Percentiles rank a stretch among this genome's conserved stretches.
Conservation (phyloP, 2,888 invertebrate species). For the Melanotus villosus region DNA sequence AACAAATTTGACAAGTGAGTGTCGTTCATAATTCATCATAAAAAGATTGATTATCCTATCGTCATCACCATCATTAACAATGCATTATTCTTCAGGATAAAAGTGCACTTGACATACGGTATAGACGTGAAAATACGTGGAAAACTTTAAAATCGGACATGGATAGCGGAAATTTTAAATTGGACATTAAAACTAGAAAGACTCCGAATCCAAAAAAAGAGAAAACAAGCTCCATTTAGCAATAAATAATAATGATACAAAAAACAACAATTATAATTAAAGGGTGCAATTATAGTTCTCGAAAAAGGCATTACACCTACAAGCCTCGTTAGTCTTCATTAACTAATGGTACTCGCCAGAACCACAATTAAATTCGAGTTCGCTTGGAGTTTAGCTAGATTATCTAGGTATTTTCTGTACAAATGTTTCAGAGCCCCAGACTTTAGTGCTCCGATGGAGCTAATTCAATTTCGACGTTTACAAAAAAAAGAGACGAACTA, state of each 20-base stretch:
- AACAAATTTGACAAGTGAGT: slow-evolving; percentile 31
- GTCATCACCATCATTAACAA: slow-evolving; percentile 30
- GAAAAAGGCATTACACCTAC: slow-evolving; percentile 11
- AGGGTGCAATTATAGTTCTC: background rate
- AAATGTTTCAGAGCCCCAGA: slow-evolving; percentile 27
- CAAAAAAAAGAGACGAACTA: background rate
- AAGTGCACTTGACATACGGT: slow-evolving; percentile 27
- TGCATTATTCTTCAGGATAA: slow-evolving; percentile 25
- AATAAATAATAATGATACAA: background rate
- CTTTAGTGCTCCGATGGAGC: slow-evolving; percentile 12
- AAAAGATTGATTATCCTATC: slow-evolving; percentile 32
- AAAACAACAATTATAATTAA: background rate
- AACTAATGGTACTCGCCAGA: slow-evolving; percentile 32
- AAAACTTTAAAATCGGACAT: too few species aligned
- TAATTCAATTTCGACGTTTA: slow-evolving; percentile 10
- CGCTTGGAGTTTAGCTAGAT: slow-evolving; percentile 27
- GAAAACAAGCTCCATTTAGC: background rate
- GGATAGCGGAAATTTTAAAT: too few species aligned
- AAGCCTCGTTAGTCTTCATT: slow-evolving; percentile 34
- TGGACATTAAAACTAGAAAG: too few species aligned
- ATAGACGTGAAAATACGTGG: background rate
- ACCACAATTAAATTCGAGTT: slow-evolving; percentile 37
- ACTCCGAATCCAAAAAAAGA: too few species aligned
- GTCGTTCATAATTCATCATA: slow-evolving; percentile 23
- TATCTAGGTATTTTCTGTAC: slow-evolving; percentile 25